Evolutionary conservation across 2,797 vertebrate species (phyloP), one percentile per base, ranked within the genome.

Genomic region (Pipistrellus pipistrellus): DNA sequence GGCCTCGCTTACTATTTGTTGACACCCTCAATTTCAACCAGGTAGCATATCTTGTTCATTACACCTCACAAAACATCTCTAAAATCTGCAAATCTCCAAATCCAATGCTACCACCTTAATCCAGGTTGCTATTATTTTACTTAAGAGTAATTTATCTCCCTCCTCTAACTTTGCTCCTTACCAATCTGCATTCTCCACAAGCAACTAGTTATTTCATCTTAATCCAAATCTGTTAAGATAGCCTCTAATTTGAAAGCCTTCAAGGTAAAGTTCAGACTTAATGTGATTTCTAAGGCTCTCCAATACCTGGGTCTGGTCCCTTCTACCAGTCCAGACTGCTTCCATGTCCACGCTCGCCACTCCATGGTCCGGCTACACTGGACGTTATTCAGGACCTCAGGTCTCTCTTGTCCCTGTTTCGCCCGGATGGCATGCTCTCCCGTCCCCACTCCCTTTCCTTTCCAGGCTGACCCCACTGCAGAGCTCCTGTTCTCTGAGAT

Each of bases 241-340:
- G 75, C 6, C 13, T 8, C 32, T 44, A 78, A 81, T 17, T 69
- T 80, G 81, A 87, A 91, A 71, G 0, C 1, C 30, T 88, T 91
- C 17, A 82, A 80, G 81, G 91, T 57, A 41, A 73, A 88, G 21
- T 72, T 76, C 35, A 89, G 32, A 88, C 8, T 17, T 68, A 69
- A 30, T 5, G 18, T 32, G 41, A 85, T 62, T 82, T 32, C 35
- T 13, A 57, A 68, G 66, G 10, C 8, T 72, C 71, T 88, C 53
- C 25, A 53, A 53, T 2, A 48, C 25, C 68, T 41, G 57, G 17
- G 21, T 72, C 25, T 76, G 51, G 32, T 8, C 38, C 41, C 8
- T 9, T 17, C 27, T 13, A 11, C 5, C 25, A 76, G 41, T 27
- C 46, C 53, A 76, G 20, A 30, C 0, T 7, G 68, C 14, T 38